Base-by-base conservation (phyloP, 1,140 invertebrate genomes). In the Listronotus bonariensis region DNA sequence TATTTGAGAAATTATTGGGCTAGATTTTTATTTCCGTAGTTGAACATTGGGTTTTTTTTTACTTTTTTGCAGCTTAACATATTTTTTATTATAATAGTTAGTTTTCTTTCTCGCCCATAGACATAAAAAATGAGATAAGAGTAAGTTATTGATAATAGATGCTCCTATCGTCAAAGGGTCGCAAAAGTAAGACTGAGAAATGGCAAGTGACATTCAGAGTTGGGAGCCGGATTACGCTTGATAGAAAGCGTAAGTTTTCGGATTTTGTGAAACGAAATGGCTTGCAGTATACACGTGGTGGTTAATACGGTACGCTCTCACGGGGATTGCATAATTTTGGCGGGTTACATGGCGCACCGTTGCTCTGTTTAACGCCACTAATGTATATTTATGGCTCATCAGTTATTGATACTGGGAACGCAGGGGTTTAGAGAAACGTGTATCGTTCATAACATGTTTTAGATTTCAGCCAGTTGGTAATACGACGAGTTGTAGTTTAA, bases 321-420 rank as follows among this genome's bases (percentile, higher is more conserved):
- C 59, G 59, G 12, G 59, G 59, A 62, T 62, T 62, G 59, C 32
- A 62, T 62, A 62, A 62, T 62, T 62, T 62, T 18, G 38, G 12
- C 46, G 12, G 26, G 43, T 14, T 36, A 52, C 48, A 42, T 14
- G 26, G 48, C 14, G 59, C 12, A 6, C 9, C 48, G 18, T 34
- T 40, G 36, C 17, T 12, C 18, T 53, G 40, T 62, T 62, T 62
- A 62, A 43, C 59, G 20, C 41, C 31, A 36, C 59, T 62, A 62
- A 62, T 62, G 59, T 62, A 62, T 63, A 63, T 63, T 63, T 55
- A 54, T 63, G 60, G 51, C 52, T 63, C 60, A 63, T 63, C 52
- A 55, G 60, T 63, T 63, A 63, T 63, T 63, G 60, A 63, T 63
- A 63, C 49, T 62, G 59, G 51, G 59, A 52, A 53, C 48, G 51